phyloP scores from a whole-genome alignment of 1,140 invertebrate genomes.

The Mercenaria mercenaria region DNA sequence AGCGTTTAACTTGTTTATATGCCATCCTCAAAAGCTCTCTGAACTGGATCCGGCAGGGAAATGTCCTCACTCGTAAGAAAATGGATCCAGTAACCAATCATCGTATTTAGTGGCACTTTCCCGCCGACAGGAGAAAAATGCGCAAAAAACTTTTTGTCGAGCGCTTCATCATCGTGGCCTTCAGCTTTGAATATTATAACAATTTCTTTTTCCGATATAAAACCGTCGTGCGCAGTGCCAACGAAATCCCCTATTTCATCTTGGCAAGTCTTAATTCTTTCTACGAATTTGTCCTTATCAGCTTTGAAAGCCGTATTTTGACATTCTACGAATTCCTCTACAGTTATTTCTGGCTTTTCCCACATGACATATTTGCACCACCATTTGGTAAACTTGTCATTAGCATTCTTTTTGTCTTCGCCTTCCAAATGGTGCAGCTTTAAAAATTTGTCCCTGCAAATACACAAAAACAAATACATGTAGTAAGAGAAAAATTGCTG shows the following conservation, averaged over 20 bases:
- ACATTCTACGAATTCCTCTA: not conserved
- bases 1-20: not conserved
- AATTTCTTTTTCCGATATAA: not conserved
- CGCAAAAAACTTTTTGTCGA: not conserved
- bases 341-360: not conserved
- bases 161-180: not conserved
- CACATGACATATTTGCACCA: not conserved
- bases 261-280: not conserved
- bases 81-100: not conserved
- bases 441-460: not conserved
- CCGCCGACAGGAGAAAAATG: not conserved
- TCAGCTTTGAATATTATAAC: not conserved
- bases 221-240: not conserved
- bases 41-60: not conserved
- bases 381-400: not conserved
- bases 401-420: not conserved
- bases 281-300: not conserved
- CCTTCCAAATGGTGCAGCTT: not conserved
- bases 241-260: not conserved
- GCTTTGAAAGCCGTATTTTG: slow-evolving; percentile 18
- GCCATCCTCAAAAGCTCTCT: not conserved
- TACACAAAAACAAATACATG: too few relatives aligned
- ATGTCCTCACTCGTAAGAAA: not conserved
- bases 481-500: too few relatives aligned
- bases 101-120: not conserved